Evolutionary conservation across 2,113 vertebrate genomes (phyloP), one percentile per base, ranked within the genome.

Genomic region (Macrotus californicus): DNA sequence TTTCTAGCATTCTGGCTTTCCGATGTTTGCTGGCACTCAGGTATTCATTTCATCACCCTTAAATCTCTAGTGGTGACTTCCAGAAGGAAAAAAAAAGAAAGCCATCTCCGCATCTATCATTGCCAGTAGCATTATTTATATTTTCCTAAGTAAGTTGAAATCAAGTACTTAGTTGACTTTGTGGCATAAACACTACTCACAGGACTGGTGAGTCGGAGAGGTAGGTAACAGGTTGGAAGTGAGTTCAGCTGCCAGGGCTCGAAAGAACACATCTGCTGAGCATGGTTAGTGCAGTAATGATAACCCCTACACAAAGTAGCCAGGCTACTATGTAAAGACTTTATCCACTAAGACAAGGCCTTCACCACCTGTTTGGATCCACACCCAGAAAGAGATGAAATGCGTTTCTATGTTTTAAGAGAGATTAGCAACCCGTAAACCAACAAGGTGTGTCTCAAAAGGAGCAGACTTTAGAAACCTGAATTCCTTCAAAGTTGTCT

Each of bases 1-100:
- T 61, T 81, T 41, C 48, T 46, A 36, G 61, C 19, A 75, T 31
- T 64, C 29, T 10, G 29, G 61, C 61, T 31, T 64, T 64, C 61
- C 50, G 41, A 48, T 80, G 31, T 76, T 90, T 83, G 18, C 73
- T 66, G 11, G 12, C 72, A n/a, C 36, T 19, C n/a, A 69, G 19
- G 18, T 72, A 82, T 69, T 89, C 31, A 94, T 95, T 89, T 89
- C 34, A 54, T 94, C n/a, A 54, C 54, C 48, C 36, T 93, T 81
- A 14, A 80, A 9, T 19, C 64, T 93, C 72, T n/a, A n/a, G 66
- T 61, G 29, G 59, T 85, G 21, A 31, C 67, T 80, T 84, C 12
- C 41, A 69, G 59, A 39, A 77, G 16, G 43, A 14, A 64, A 0
- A 19, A 36, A 81, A 93, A 1, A 31, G 36, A 85, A 93, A 88